Percentiles rank a stretch among this genome's conserved stretches.
These are phyloP conservation scores for Mesembrinibis cayennensis DNA, from an alignment of 2,113 vertebrate genomes.

Conservation along the genomic window DNA sequence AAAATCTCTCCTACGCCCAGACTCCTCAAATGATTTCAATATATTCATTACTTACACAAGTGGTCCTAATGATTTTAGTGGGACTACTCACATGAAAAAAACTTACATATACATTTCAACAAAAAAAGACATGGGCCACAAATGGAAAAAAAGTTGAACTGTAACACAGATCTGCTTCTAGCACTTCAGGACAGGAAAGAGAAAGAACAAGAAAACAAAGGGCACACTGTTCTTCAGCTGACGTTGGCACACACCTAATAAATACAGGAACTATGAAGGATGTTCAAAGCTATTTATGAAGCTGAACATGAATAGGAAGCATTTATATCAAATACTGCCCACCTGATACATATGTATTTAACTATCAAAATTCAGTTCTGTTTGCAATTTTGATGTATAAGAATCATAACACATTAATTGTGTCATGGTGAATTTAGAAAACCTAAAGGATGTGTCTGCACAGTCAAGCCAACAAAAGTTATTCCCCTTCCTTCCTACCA, in stretches of 20 bases:
- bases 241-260: neutral
- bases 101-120: accelerated
- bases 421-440: neutral
- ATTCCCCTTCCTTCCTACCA: neutral
- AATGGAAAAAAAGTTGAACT: neutral
- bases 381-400: neutral
- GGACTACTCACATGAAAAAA: neutral
- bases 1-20: neutral
- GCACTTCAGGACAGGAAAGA: neutral
- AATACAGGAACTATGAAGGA: neutral
- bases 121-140: neutral
- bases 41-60: neutral
- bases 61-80: neutral
- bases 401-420: neutral
- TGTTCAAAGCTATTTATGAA: neutral
- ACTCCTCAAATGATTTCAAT: neutral
- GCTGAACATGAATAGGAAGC: neutral
- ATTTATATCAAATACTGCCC: neutral
- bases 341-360: neutral
- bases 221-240: neutral
- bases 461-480: neutral
- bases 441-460: neutral
- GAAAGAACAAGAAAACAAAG: conserved; percentile 5
- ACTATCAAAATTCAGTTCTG: neutral
- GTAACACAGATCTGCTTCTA: neutral